These are phyloP conservation scores for Pegoplata infirma DNA, from an alignment of 2,888 invertebrate species.

Conservation along the genomic window DNA sequence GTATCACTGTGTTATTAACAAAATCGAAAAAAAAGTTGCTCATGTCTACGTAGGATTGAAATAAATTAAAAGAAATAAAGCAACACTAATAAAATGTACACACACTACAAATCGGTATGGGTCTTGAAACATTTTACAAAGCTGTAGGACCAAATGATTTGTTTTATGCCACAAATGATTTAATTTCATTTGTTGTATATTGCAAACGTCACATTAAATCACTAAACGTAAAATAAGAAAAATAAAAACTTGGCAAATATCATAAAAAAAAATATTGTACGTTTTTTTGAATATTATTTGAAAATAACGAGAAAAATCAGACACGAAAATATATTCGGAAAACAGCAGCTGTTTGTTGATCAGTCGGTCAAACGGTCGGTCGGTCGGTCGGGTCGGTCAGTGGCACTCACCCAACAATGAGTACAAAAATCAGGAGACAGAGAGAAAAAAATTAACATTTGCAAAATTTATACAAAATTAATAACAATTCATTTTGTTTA, in stretches of 20 bases:
- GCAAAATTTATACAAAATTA: constrained; percentile 1
- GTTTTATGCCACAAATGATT: constrained; percentile 72
- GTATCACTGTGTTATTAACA: too few species aligned
- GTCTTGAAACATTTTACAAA: constrained; percentile 22
- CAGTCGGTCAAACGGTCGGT: not conserved
- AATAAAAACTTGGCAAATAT: constrained; percentile 38
- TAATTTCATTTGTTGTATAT: constrained; percentile 62
- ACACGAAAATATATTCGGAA: too few species aligned
- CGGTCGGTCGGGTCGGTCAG: not conserved
- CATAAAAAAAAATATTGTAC: not conserved
- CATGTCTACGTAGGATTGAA: constrained; percentile 11
- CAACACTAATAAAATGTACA: constrained; percentile 13
- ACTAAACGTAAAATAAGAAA: not conserved
- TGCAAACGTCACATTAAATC: constrained; percentile 63
- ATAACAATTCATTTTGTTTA: constrained; percentile 14
- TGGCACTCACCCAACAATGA: constrained; percentile 13
- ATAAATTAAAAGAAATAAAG: constrained; percentile 18
- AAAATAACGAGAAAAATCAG: constrained; percentile 18
- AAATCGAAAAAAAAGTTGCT: constrained; percentile 19
- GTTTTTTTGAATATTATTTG: constrained; percentile 32
- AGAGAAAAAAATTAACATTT: not conserved
- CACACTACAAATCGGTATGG: too few species aligned
- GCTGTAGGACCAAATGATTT: constrained; percentile 65
- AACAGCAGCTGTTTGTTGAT: too few species aligned
- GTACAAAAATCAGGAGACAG: not conserved